Evolutionary conservation across 23 tunicate species (phyloP).

Genomic region (Halocynthia roretzi): DNA sequence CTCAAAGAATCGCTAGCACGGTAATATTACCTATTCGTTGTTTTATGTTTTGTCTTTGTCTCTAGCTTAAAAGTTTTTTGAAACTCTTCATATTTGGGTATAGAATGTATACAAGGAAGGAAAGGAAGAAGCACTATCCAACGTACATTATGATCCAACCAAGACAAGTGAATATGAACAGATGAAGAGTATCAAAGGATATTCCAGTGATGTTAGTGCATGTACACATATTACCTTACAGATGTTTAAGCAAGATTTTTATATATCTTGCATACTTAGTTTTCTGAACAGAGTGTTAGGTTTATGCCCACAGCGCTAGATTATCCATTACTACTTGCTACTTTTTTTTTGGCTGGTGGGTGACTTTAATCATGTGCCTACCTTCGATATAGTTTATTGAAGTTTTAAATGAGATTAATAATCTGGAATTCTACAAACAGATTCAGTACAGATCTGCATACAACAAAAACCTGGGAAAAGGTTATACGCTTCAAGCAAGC

Average conservation of each 20-base stretch:
- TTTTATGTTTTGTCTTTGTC: not conserved
- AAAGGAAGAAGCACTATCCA: conserved; percentile 15
- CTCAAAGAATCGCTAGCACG: conserved; percentile 61
- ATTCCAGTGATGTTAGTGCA: conserved; percentile 59
- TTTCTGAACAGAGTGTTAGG: too few species aligned
- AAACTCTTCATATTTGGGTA: not conserved
- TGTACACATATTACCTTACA: too few species aligned
- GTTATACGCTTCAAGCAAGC: conserved; percentile 37
- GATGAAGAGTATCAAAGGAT: conserved; percentile 40
- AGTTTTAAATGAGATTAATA: not conserved
- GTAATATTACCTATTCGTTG: conserved; percentile 20
- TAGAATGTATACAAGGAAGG: conserved; percentile 54
- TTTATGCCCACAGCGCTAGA: too few species aligned
- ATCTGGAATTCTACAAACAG: not conserved
- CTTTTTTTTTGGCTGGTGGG: too few species aligned
- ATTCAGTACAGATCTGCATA: conserved; percentile 54
- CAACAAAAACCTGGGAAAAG: conserved; percentile 31
- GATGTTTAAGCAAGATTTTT: too few species aligned
- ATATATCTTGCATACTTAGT: too few species aligned
- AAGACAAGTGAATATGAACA: conserved; percentile 59
- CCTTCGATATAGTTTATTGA: not conserved
- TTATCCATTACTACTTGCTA: too few species aligned
- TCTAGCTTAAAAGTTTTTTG: not conserved
- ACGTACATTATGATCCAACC: conserved; percentile 45
- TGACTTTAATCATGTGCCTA: not conserved